Evolutionary conservation across 1,140 invertebrate species (phyloP).

Genomic region (Drosophila mauritiana): DNA sequence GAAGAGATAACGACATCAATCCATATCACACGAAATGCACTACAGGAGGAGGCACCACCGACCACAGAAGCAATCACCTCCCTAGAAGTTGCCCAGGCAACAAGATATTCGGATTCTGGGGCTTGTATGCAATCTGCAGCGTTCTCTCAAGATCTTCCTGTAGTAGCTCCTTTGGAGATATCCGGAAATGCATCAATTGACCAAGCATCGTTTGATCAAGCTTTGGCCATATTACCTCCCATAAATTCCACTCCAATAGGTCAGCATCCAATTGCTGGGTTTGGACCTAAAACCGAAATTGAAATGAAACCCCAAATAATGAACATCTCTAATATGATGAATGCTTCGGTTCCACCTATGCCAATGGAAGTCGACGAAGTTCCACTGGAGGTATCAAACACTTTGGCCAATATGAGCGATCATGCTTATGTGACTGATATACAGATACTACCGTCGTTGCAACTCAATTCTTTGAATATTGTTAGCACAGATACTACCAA

Average conservation of each 20-base stretch:
- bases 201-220: not conserved
- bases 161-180: not conserved
- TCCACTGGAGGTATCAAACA: not conserved
- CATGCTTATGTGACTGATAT: constrained; percentile 8
- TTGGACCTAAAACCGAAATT: not conserved
- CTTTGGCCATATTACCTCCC: not conserved
- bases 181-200: not conserved
- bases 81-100: not conserved
- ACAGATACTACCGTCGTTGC: not conserved
- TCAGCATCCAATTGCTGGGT: not conserved
- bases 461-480: not conserved
- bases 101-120: not conserved
- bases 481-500: too few species aligned
- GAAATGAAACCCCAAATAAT: not conserved
- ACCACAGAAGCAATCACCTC: too few species aligned
- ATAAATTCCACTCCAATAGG: constrained; percentile 1
- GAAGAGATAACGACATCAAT: too few species aligned
- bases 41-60: not conserved
- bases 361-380: not conserved
- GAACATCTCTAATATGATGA: not conserved
- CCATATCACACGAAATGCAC: not conserved
- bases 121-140: not conserved
- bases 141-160: too few species aligned
- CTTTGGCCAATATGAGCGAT: not conserved
- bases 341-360: not conserved